A percentile compares a stretch with the other conserved stretches of the same genome.
phyloP scores from a whole-genome alignment of 2,888 invertebrate species.

The Morpho achilles region DNA sequence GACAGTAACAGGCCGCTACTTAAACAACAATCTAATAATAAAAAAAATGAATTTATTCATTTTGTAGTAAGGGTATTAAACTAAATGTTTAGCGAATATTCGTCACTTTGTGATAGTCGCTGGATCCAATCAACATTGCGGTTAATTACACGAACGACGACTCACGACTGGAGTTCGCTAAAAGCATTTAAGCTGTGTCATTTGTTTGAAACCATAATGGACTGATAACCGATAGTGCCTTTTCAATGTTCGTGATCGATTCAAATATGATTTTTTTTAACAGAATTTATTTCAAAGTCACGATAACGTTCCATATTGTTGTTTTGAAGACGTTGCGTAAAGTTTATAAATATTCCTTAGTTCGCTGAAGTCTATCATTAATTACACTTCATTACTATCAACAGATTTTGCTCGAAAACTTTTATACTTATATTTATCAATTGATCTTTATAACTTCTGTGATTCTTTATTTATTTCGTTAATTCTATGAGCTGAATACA shows the following conservation, averaged over 20 bases:
- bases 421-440: too few species aligned
- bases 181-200: slow-evolving; percentile 73
- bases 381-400: too few species aligned
- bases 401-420: too few species aligned
- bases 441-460: too few species aligned
- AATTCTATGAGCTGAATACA: too few species aligned
- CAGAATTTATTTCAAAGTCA: not conserved
- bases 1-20: too few species aligned
- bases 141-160: slow-evolving; percentile 67
- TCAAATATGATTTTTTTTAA: slow-evolving; percentile 14
- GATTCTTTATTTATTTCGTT: too few species aligned
- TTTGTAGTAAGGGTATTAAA: not conserved
- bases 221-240: slow-evolving; percentile 58
- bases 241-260: slow-evolving; percentile 22
- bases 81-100: slow-evolving; percentile 9
- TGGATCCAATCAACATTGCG: slow-evolving; percentile 51
- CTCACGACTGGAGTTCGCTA: slow-evolving; percentile 70
- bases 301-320: not conserved
- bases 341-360: too few species aligned
- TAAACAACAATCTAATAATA: too few species aligned
- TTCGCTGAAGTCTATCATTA: too few species aligned
- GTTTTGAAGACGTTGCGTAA: too few species aligned
- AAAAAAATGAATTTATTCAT: too few species aligned
- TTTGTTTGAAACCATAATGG: slow-evolving; percentile 70
- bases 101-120: slow-evolving; percentile 34